Evolutionary conservation across 2,797 vertebrate species (phyloP).

Genomic region (Crypturellus tataupa): DNA sequence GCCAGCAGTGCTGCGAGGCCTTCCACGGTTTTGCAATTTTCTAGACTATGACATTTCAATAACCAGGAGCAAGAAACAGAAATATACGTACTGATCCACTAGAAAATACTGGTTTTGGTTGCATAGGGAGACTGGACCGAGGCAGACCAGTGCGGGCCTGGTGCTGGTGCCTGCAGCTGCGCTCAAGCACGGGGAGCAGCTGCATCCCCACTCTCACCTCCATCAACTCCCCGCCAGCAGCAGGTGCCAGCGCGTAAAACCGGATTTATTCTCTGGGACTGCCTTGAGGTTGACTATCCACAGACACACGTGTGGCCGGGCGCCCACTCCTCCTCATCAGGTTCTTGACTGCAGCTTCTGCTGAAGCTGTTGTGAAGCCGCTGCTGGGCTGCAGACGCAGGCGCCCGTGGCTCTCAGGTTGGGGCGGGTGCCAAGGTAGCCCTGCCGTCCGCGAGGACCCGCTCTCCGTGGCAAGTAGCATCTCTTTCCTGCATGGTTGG

Average conservation of each 20-base stretch:
- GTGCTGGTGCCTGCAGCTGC: not conserved
- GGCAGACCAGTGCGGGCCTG: fast-evolving
- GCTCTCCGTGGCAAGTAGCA: not conserved
- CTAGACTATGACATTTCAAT: not conserved
- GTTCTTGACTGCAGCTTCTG: not conserved
- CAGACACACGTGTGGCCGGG: not conserved
- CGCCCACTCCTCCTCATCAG: not conserved
- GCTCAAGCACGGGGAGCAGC: not conserved
- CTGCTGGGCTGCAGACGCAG: not conserved
- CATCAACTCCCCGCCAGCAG: not conserved
- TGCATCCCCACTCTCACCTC: not conserved
- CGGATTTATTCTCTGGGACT: not conserved
- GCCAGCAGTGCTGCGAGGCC: not conserved
- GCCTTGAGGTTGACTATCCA: not conserved
- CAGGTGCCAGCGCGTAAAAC: not conserved
- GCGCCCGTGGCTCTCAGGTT: no score
- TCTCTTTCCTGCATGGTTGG: not conserved
- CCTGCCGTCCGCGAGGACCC: not conserved
- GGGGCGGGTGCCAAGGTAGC: not conserved
- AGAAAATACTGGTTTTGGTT: not conserved
- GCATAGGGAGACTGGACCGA: not conserved
- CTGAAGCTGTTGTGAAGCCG: not conserved
- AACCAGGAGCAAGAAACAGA: not conserved
- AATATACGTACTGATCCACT: not conserved
- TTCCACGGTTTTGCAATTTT: not conserved